A percentile compares a stretch with the other conserved stretches of the same genome.
phyloP scores from a whole-genome alignment of 2,113 vertebrate genomes.

The Lagopus leucura region DNA sequence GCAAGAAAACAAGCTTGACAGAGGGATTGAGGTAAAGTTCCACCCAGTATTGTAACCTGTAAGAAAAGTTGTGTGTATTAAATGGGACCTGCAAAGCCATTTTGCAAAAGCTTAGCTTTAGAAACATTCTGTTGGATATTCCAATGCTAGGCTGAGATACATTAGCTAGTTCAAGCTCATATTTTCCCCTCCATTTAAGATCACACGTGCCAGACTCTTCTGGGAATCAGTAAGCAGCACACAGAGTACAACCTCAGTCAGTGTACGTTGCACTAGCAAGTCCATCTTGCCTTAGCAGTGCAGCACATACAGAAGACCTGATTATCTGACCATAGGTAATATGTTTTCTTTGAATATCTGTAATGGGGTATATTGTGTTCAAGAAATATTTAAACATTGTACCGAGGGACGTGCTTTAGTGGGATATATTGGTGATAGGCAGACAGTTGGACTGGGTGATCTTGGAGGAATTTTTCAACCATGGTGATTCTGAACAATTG shows the following conservation, averaged over 20 bases:
- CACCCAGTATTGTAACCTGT: not conserved
- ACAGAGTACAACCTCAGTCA: not conserved
- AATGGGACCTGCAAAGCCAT: not conserved
- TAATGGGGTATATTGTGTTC: not conserved
- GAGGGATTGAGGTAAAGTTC: not conserved
- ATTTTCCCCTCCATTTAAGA: constrained; percentile 19
- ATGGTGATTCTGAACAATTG: not conserved
- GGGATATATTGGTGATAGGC: no score
- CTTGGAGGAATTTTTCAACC: no score
- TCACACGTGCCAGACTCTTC: constrained; percentile 32
- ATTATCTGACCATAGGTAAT: not conserved
- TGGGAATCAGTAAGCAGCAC: not conserved
- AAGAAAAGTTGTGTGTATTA: not conserved
- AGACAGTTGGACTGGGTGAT: no score
- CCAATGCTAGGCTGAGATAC: not conserved
- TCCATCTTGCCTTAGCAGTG: not conserved
- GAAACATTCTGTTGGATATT: not conserved
- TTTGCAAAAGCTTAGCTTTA: not conserved
- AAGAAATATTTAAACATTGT: no score
- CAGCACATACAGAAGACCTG: not conserved
- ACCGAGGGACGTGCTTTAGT: no score
- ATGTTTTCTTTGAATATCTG: not conserved
- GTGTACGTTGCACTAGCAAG: not conserved
- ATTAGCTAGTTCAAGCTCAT: not conserved
- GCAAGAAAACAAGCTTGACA: not conserved